Evolutionary conservation across 2,113 vertebrate genomes (phyloP).

Genomic region (Emberiza fucata): DNA sequence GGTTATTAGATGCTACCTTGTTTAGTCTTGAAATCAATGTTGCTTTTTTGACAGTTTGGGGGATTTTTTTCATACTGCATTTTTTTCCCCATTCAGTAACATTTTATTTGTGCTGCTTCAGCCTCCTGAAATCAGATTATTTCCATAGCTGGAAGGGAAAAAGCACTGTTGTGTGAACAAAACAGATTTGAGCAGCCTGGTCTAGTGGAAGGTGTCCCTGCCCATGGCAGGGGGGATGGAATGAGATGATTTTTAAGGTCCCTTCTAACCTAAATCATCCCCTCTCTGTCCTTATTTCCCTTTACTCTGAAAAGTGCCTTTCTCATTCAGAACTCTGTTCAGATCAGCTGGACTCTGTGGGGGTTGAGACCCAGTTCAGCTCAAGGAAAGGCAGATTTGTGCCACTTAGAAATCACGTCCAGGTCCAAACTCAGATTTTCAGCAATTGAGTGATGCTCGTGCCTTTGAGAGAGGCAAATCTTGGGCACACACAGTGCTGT

Average conservation of each 20-base stretch:
- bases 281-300: background rate
- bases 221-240: background rate
- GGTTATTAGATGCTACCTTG: background rate
- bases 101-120: background rate
- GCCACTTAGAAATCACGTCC: background rate
- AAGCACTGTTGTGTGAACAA: background rate
- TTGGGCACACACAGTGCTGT: background rate
- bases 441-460: background rate
- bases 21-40: background rate
- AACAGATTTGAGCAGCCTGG: background rate
- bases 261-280: background rate
- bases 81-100: background rate
- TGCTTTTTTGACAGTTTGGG: background rate
- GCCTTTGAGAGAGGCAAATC: background rate
- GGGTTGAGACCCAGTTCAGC: background rate
- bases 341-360: background rate
- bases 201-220: background rate
- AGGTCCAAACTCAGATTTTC: background rate
- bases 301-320: background rate
- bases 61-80: fast-evolving
- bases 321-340: fast-evolving
- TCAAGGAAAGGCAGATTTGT: background rate
- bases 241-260: background rate
- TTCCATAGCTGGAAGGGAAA: background rate
- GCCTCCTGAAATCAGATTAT: background rate